Evolutionary conservation across 1,140 invertebrate genomes (phyloP).

Genomic region (Patella vulgata): DNA sequence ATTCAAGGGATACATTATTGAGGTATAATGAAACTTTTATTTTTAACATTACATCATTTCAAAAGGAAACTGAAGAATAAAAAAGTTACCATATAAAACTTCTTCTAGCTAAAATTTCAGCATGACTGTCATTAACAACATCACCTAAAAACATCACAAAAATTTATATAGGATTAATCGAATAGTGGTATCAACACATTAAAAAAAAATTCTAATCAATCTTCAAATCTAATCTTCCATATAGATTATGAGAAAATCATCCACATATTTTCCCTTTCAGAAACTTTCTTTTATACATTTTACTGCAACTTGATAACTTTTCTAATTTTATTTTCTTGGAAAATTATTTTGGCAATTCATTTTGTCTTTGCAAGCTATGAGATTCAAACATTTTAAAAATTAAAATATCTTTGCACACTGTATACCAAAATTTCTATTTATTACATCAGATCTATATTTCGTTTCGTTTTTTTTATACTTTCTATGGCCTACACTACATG

Average conservation of each 20-base stretch:
- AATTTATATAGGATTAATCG: neutral
- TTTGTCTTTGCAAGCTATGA: too few species aligned
- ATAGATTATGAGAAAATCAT: neutral
- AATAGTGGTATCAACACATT: neutral
- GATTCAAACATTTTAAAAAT: too few species aligned
- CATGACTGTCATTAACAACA: slow-evolving; percentile 89
- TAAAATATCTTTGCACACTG: too few species aligned
- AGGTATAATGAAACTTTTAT: too few species aligned
- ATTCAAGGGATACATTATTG: too few species aligned
- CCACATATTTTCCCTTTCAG: neutral
- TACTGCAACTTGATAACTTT: neutral
- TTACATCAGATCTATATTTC: too few species aligned
- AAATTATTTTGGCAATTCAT: too few species aligned
- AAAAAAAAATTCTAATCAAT: neutral
- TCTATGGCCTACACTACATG: too few species aligned
- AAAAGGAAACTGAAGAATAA: too few species aligned
- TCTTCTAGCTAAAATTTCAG: slow-evolving; percentile 86
- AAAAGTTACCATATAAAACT: slow-evolving; percentile 84
- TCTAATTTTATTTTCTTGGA: slow-evolving; percentile 1
- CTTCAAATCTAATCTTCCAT: neutral
- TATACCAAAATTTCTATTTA: too few species aligned
- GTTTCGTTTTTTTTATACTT: too few species aligned
- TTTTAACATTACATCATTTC: too few species aligned
- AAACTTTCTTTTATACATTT: neutral
- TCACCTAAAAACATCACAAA: slow-evolving; percentile 66